A percentile compares a stretch with the other conserved stretches of the same genome.
These are phyloP conservation scores for Sisyra nigra DNA, from an alignment of 2,888 invertebrate species.

Conservation along the genomic window DNA sequence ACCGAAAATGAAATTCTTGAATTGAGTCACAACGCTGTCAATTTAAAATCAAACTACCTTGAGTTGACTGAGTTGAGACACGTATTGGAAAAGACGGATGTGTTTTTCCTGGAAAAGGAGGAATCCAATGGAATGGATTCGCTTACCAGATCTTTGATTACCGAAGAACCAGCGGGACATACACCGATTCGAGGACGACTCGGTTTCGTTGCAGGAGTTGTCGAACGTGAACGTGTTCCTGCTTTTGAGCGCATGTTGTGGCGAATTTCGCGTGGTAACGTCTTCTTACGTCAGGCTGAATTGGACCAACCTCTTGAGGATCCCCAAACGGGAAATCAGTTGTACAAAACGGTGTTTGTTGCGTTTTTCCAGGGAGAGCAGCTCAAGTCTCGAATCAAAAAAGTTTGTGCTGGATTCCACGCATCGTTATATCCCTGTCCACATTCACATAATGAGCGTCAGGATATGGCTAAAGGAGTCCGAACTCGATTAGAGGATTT, in stretches of 20 bases:
- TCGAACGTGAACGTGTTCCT: conserved; percentile 71
- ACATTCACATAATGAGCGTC: conserved; percentile 63
- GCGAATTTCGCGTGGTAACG: conserved; percentile 85
- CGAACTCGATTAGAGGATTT: conserved; percentile 81
- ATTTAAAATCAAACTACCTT: conserved; percentile 76
- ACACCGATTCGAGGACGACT: conserved; percentile 32
- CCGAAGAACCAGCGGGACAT: conserved; percentile 27
- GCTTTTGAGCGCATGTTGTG: conserved; percentile 87
- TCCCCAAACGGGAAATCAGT: conserved; percentile 68
- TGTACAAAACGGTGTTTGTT: conserved; percentile 80
- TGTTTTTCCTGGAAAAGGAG: conserved; percentile 74
- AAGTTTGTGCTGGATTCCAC: conserved; percentile 86
- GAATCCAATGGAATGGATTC: conserved; percentile 48
- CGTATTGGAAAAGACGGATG: conserved; percentile 83
- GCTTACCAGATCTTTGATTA: conserved; percentile 38
- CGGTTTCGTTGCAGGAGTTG: conserved; percentile 85
- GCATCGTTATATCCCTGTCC: conserved; percentile 89
- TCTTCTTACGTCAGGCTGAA: conserved; percentile 74
- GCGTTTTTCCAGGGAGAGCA: conserved; percentile 87
- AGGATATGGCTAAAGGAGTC: conserved; percentile 83
- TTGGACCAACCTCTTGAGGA: conserved; percentile 71
- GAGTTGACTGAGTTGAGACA: conserved; percentile 84
- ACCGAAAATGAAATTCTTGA: conserved; percentile 90
- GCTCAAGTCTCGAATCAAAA: conserved; percentile 76
- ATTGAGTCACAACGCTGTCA: conserved; percentile 83